phyloP scores from a whole-genome alignment of 1,140 invertebrate species.

The Whitmania pigra region DNA sequence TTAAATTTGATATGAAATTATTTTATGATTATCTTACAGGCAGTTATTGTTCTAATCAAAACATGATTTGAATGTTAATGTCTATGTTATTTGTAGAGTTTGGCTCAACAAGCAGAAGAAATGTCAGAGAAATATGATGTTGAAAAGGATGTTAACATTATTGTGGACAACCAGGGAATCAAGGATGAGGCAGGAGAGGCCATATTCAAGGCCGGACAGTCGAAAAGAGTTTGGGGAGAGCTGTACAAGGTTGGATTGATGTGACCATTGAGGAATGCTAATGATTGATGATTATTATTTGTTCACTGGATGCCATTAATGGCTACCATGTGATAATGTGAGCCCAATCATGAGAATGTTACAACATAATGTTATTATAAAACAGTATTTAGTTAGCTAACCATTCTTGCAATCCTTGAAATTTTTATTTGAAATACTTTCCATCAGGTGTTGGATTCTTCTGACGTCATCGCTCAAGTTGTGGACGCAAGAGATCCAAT shows the following conservation, averaged over 20 bases:
- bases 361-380: too few relatives aligned
- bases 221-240: conserved; percentile 97
- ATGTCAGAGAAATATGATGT: conserved; percentile 62
- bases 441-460: conserved; percentile 78
- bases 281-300: neutral
- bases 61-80: neutral
- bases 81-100: conserved; percentile 39
- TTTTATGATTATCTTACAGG: neutral
- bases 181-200: conserved; percentile 39
- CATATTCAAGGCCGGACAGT: conserved; percentile 62
- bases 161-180: conserved; percentile 42
- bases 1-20: neutral
- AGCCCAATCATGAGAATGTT: too few relatives aligned
- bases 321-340: too few relatives aligned
- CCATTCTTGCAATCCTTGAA: too few relatives aligned
- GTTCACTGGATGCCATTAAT: too few relatives aligned
- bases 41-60: neutral
- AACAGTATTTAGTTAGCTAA: too few relatives aligned
- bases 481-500: conserved; percentile 86
- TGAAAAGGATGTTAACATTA: conserved; percentile 66
- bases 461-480: conserved; percentile 84
- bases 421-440: neutral
- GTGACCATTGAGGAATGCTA: too few relatives aligned
- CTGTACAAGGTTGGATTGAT: conserved; percentile 67
- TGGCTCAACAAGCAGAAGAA: conserved; percentile 57